A percentile compares a stretch with the other conserved stretches of the same genome.
phyloP scores from a whole-genome alignment of 2,113 vertebrate genomes.

The Pedetes capensis region DNA sequence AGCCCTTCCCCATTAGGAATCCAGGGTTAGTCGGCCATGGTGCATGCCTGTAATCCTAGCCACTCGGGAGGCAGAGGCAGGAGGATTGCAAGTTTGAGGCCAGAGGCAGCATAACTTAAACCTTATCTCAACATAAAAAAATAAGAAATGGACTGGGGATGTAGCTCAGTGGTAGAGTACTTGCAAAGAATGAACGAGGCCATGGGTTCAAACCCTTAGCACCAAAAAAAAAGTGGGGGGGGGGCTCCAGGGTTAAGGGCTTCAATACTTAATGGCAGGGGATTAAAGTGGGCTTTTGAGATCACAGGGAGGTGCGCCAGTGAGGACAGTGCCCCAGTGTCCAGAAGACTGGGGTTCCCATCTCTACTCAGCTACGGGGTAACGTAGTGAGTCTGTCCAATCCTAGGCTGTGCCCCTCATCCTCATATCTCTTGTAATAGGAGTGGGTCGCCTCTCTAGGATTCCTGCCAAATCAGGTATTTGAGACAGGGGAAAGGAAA shows the following conservation, averaged over 20 bases:
- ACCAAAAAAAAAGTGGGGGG: too few species aligned
- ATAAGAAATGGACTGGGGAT: too few species aligned
- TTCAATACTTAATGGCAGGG: not conserved
- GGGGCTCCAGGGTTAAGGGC: not conserved
- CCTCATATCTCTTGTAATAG: not conserved
- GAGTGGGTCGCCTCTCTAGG: not conserved
- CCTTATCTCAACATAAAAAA: too few species aligned
- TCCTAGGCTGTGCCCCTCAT: fast-evolving
- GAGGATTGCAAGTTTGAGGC: too few species aligned
- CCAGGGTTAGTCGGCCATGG: too few species aligned
- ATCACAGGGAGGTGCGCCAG: not conserved
- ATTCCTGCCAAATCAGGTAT: not conserved
- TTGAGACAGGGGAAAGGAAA: too few species aligned
- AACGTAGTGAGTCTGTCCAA: not conserved
- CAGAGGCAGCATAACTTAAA: too few species aligned
- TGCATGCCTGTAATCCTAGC: too few species aligned
- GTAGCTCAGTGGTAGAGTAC: too few species aligned
- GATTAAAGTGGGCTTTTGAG: not conserved
- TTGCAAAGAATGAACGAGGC: too few species aligned
- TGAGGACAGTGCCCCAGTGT: not conserved
- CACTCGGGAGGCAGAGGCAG: too few species aligned
- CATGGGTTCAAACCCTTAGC: too few species aligned
- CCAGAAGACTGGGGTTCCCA: not conserved
- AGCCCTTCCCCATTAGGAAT: not conserved
- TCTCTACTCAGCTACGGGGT: not conserved